Conservation (phyloP, 1,140 invertebrate genomes). For the Bombus haemorrhoidalis region DNA sequence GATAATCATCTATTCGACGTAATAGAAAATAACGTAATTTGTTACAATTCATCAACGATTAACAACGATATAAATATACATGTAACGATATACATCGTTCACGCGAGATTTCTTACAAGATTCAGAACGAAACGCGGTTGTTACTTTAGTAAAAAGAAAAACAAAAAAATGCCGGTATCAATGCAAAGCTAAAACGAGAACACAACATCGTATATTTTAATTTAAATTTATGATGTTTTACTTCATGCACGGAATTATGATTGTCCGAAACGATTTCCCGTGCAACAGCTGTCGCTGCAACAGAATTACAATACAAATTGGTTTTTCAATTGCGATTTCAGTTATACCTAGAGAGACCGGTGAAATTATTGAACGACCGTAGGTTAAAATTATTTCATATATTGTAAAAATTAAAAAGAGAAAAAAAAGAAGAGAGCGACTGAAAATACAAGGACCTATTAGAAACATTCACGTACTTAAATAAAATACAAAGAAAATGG, state of each 20-base stretch:
- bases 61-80: neutral
- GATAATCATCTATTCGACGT: neutral
- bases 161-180: neutral
- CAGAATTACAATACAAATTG: constrained; percentile 47
- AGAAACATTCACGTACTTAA: neutral
- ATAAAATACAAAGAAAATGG: constrained; percentile 31
- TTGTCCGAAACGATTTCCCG: neutral
- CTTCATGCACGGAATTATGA: constrained; percentile 16
- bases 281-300: constrained; percentile 22
- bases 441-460: neutral
- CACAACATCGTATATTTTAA: neutral
- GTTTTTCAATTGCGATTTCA: constrained; percentile 19
- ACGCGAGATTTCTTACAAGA: neutral
- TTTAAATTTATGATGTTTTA: constrained; percentile 23
- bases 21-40: neutral
- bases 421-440: no score
- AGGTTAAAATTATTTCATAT: constrained; percentile 1
- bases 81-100: neutral
- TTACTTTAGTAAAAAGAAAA: neutral
- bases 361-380: neutral
- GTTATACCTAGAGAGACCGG: neutral
- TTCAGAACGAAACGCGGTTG: neutral
- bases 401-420: neutral
- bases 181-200: neutral
- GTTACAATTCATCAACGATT: neutral